Evolutionary conservation across 1,140 invertebrate genomes (phyloP).

Genomic region (Pogonus chalceus): DNA sequence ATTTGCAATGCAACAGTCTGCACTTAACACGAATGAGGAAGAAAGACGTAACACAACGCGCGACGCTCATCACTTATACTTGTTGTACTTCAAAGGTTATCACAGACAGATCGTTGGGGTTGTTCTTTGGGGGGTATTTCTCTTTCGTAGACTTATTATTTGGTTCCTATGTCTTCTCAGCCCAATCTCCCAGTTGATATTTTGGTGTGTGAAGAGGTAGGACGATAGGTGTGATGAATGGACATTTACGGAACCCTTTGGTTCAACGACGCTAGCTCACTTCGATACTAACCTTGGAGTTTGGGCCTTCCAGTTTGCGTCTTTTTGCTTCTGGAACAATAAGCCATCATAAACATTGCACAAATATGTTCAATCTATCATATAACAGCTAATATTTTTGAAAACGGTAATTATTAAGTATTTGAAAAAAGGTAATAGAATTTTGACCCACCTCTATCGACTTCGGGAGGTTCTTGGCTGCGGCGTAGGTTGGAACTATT

Average conservation of each 20-base stretch:
- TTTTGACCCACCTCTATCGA: constrained; percentile 29
- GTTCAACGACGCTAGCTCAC: constrained; percentile 37
- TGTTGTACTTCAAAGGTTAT: too few relatives aligned
- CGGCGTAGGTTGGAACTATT: constrained; percentile 21
- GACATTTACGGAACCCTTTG: constrained; percentile 1
- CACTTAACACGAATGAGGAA: too few relatives aligned
- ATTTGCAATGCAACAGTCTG: too few relatives aligned
- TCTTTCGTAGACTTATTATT: too few relatives aligned
- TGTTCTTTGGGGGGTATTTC: not conserved
- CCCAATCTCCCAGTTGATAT: constrained; percentile 32
- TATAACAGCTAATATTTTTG: too few relatives aligned
- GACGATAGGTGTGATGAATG: constrained; percentile 4
- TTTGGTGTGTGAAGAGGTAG: constrained; percentile 1
- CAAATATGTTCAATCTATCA: too few relatives aligned
- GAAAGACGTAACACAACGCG: too few relatives aligned
- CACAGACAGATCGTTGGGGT: not conserved
- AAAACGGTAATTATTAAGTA: too few relatives aligned
- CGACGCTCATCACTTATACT: not conserved
- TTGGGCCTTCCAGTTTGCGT: constrained; percentile 63
- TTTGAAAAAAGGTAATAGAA: not conserved
- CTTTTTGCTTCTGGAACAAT: constrained; percentile 56
- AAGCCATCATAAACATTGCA: constrained; percentile 1
- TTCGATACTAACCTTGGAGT: constrained; percentile 66
- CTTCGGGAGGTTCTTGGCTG: constrained; percentile 29
- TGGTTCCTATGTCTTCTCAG: constrained; percentile 20